Percentiles rank a stretch among this genome's conserved stretches.
phyloP scores from a whole-genome alignment of 2,888 invertebrate species.

The Adelognathus sp. region DNA sequence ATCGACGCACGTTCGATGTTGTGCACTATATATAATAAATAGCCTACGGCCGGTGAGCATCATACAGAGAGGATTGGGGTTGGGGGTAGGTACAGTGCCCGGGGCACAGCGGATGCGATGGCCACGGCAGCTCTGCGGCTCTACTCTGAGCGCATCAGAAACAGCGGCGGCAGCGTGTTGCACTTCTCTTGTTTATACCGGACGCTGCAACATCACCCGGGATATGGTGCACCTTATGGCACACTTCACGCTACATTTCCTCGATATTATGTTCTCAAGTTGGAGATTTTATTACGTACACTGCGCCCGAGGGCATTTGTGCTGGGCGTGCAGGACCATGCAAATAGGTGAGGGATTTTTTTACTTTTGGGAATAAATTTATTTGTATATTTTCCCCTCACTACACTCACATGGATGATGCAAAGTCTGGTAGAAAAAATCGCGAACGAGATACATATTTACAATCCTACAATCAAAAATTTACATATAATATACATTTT shows the following conservation, averaged over 20 bases:
- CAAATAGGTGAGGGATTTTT: too few relatives aligned
- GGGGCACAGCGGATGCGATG: conserved; percentile 29
- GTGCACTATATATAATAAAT: conserved; percentile 71
- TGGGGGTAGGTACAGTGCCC: conserved; percentile 23
- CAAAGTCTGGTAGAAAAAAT: too few relatives aligned
- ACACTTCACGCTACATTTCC: conserved; percentile 63
- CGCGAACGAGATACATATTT: too few relatives aligned
- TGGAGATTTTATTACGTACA: conserved; percentile 1
- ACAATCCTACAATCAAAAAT: too few relatives aligned
- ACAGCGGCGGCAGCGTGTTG: conserved; percentile 25
- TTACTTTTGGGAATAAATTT: too few relatives aligned
- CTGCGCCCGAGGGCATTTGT: background rate
- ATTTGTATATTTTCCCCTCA: too few relatives aligned
- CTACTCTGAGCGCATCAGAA: conserved; percentile 28
- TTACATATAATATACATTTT: too few relatives aligned
- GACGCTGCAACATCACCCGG: conserved; percentile 45
- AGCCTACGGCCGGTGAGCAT: conserved; percentile 47
- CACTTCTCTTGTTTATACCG: conserved; percentile 31
- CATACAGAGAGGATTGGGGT: conserved; percentile 6
- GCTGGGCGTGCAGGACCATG: background rate
- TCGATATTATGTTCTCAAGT: conserved; percentile 44
- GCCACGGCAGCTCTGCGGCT: conserved; percentile 44
- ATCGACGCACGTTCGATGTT: conserved; percentile 53
- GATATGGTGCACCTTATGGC: conserved; percentile 56
- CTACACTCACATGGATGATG: too few relatives aligned